Conservation (phyloP, 2,113 vertebrate species). For the Anoplopoma fimbria region DNA sequence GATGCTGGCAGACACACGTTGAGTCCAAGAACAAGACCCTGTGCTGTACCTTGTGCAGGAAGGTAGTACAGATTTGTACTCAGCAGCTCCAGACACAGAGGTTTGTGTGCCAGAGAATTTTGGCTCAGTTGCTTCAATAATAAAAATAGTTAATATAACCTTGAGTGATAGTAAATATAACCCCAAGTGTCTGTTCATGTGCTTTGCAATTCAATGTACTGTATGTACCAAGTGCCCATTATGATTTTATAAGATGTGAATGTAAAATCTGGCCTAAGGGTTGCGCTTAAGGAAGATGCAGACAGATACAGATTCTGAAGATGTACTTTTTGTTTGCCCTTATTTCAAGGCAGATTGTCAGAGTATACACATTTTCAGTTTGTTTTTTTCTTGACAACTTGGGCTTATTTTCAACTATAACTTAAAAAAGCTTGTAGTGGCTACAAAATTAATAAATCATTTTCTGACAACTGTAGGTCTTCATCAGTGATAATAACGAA, state of each 20-base stretch:
- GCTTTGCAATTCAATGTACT: neutral
- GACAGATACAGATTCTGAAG: too few species aligned
- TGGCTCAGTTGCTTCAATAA: constrained; percentile 13
- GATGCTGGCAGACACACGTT: neutral
- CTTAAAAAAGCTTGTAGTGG: neutral
- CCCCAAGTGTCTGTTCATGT: neutral
- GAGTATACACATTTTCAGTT: neutral
- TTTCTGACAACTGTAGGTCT: neutral
- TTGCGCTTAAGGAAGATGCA: too few species aligned
- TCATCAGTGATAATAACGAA: too few species aligned
- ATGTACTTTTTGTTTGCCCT: too few species aligned
- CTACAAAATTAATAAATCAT: neutral
- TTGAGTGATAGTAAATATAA: neutral
- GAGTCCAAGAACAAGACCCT: neutral
- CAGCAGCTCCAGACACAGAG: neutral
- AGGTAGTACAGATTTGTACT: neutral
- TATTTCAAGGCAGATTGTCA: too few species aligned
- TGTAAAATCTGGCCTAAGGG: too few species aligned
- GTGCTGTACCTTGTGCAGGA: neutral
- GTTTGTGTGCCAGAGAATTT: constrained; percentile 3
- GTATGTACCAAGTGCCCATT: neutral
- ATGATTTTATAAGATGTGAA: neutral
- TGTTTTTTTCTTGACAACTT: neutral
- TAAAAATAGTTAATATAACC: constrained; percentile 27
- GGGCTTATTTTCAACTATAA: neutral